Evolutionary conservation across 2,888 invertebrate genomes (phyloP).

Genomic region (Cantharis lateralis): DNA sequence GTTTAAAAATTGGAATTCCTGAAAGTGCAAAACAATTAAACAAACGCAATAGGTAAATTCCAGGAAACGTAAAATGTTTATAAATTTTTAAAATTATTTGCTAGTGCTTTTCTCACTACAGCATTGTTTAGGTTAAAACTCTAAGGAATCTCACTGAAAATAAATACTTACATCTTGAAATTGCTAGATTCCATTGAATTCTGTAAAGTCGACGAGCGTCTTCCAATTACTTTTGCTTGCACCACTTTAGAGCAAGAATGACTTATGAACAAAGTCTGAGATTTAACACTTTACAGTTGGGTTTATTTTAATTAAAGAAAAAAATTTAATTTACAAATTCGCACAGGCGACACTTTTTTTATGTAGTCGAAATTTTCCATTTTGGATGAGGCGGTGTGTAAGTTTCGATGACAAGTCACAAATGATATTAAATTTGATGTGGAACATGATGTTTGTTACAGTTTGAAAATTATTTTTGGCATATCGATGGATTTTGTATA

Average conservation of each 20-base stretch:
- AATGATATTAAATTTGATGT: background rate
- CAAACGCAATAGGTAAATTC: background rate
- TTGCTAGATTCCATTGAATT: conserved; percentile 37
- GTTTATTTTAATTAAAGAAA: conserved; percentile 32
- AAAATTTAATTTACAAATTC: conserved; percentile 24
- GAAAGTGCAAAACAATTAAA: background rate
- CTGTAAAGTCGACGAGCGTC: conserved; percentile 27
- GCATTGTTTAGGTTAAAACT: conserved; percentile 39
- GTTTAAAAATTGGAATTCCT: background rate
- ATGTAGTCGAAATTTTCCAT: background rate
- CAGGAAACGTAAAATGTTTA: conserved; percentile 8
- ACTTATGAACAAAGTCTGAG: conserved; percentile 29
- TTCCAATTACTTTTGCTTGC: conserved; percentile 38
- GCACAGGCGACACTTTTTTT: conserved; percentile 23
- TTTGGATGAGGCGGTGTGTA: background rate
- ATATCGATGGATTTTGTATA: conserved; percentile 29
- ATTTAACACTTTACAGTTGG: conserved; percentile 32
- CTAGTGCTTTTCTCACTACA: conserved; percentile 36
- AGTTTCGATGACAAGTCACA: background rate
- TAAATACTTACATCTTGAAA: conserved; percentile 37
- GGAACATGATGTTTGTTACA: conserved; percentile 5
- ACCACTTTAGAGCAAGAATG: conserved; percentile 27
- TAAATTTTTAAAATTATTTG: conserved; percentile 41
- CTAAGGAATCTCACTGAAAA: conserved; percentile 35
- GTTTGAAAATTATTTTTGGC: conserved; percentile 30